Evolutionary conservation across 2,113 vertebrate genomes (phyloP), one percentile per base, ranked within the genome.

Genomic region (Meleagris gallopavo): DNA sequence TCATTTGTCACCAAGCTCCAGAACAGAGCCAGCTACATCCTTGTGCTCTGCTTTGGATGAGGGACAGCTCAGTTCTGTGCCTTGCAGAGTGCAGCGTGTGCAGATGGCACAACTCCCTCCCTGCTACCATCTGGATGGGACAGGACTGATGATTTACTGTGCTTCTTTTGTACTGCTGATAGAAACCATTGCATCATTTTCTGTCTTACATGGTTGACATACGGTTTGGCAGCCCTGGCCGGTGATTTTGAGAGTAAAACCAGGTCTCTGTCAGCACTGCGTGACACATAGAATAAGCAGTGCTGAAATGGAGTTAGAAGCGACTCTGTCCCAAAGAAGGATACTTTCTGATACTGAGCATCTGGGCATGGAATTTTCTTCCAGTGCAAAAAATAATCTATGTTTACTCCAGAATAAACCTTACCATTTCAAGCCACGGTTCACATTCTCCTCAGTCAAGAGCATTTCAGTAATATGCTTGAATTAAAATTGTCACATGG

Each of bases 391-490:
- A 75, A 46, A 45, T 21, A 52, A 4, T 41, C 65, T 57, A 10
- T 30, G 10, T 65, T 87, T 79, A 41, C 7, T 55, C 18, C 66
- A 41, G 34, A 66, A 62, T 21, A 91, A 93, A 66, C 6, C 3
- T 60, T 89, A n/a, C n/a, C 6, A 45, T 79, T 90, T 93, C 54
- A 92, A 81, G 15, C 0, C 1, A 82, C 41, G 12, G 3, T 70
- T 87, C 7, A 18, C 72, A 84, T 92, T 75, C 57, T 84, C 6
- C n/a, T 78, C 48, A 57, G 50, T 62, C 40, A 72, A 65, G 20
- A 80, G 1, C 12, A 81, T 84, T 72, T 58, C 0, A 0, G 46
- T n/a, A 54, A 60, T 92, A 54, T 36, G 0, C 36, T 36, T 58
- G 38, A 73, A 83, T 73, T 55, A 77, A 30, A 62, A 38, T 88